These are phyloP conservation scores for Caenorhabditis inopinata DNA, from an alignment of 1,140 invertebrate genomes.

Conservation along the genomic window DNA sequence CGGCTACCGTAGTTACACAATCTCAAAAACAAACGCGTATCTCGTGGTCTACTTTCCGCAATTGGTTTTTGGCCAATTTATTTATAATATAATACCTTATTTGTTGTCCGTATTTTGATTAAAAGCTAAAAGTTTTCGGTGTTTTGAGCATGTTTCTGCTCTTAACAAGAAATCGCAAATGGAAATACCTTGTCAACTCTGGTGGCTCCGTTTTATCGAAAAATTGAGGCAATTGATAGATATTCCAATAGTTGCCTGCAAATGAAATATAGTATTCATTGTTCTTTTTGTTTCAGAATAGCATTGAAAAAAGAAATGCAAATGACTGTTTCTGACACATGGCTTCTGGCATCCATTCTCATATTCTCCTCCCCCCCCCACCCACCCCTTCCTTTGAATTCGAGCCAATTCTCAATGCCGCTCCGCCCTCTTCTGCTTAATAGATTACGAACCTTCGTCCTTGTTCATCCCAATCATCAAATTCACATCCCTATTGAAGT, in stretches of 20 bases:
- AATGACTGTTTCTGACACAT: slow-evolving; percentile 23
- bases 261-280: background rate
- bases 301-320: background rate
- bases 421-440: no score
- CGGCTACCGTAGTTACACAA: no score
- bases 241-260: slow-evolving; percentile 63
- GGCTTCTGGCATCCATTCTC: slow-evolving; percentile 2
- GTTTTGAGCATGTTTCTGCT: no score
- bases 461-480: slow-evolving; percentile 66
- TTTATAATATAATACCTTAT: no score
- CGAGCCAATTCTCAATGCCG: no score
- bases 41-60: no score
- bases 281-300: no score
- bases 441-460: slow-evolving; percentile 58
- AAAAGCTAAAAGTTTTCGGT: no score
- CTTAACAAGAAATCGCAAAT: background rate
- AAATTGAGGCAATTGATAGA: slow-evolving; percentile 63
- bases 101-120: no score
- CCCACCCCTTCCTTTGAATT: background rate
- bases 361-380: background rate
- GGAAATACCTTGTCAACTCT: slow-evolving; percentile 43
- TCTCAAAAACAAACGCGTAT: no score
- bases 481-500: slow-evolving; percentile 62
- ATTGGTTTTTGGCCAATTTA: no score
- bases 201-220: slow-evolving; percentile 61